Base-by-base conservation (phyloP, 1,140 invertebrate genomes). In the Magallana gigas region DNA sequence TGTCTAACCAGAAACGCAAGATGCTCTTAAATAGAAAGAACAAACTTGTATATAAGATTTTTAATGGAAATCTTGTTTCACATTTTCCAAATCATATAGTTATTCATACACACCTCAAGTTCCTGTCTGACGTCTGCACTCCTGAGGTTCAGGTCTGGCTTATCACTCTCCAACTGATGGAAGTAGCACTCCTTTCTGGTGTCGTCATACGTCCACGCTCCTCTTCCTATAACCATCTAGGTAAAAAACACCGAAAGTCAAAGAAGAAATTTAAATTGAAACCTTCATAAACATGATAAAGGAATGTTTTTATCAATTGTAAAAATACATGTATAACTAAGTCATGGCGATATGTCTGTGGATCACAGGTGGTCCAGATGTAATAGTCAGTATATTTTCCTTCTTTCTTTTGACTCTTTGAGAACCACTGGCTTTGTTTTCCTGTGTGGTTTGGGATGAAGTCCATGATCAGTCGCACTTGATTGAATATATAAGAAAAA, bases 361-460 rank as follows among this genome's bases (percentile, higher is more conserved):
- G 82, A 23, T 82, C 95, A 0, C 96, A 96, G 92, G 96, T 96
- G 80, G 95, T 94, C 97, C 97, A 98, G 57, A 98, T 94, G 91
- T 97, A 98, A 94, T 96, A 98, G 89, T 98, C 96, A n/a, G 18
- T 86, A 86, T 92, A 94, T 7, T 87, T 82, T 56, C 85, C 83
- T 86, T 96, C 95, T 12, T 94, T 94, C 64, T 95, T 93, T 0
- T 94, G 93, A 0, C 97, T 98, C 83, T 96, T 96, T 48, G 95
- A 85, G 92, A 98, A 98, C 97, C 97, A 98, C 76, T 96, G 94
- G 89, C 97, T 97, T 86, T 97, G 93, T 92, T 97, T 96, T 90
- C 97, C 97, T 0, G 97, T 97, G 93, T 98, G 97, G 95, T 98
- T 98, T 3, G 97, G 97, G 23, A 98, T 96, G 91, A 98, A 96